Evolutionary conservation across 2,888 invertebrate genomes (phyloP).

Genomic region (Cerastoderma edule): DNA sequence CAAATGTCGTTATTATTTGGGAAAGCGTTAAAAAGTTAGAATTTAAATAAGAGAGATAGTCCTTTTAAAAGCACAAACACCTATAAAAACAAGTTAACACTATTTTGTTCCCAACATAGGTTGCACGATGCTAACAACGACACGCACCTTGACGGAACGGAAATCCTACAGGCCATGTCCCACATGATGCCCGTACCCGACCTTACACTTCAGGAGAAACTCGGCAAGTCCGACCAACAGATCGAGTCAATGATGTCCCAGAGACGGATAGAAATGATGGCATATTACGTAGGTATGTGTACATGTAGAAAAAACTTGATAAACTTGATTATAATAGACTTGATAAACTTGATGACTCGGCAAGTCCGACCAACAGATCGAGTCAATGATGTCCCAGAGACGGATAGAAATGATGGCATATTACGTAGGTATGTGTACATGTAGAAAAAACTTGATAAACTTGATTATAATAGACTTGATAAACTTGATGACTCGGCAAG

Average conservation of each 20-base stretch:
- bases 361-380: conserved; percentile 73
- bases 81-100: no score
- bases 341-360: no score
- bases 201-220: conserved; percentile 68
- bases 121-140: conserved; percentile 95
- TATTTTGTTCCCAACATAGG: no score
- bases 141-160: conserved; percentile 94
- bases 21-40: no score
- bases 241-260: conserved; percentile 68
- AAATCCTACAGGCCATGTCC: conserved; percentile 92
- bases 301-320: no score
- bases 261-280: conserved; percentile 71
- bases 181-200: conserved; percentile 87
- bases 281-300: conserved; percentile 79
- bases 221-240: conserved; percentile 74
- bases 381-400: conserved; percentile 67
- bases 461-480: no score
- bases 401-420: conserved; percentile 75
- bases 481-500: conserved; percentile 73
- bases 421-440: conserved; percentile 78
- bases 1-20: no score
- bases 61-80: no score
- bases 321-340: no score
- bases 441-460: no score
- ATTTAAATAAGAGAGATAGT: no score